Evolutionary conservation across 2,113 vertebrate species (phyloP).

Genomic region (Phyllopteryx taeniolatus): DNA sequence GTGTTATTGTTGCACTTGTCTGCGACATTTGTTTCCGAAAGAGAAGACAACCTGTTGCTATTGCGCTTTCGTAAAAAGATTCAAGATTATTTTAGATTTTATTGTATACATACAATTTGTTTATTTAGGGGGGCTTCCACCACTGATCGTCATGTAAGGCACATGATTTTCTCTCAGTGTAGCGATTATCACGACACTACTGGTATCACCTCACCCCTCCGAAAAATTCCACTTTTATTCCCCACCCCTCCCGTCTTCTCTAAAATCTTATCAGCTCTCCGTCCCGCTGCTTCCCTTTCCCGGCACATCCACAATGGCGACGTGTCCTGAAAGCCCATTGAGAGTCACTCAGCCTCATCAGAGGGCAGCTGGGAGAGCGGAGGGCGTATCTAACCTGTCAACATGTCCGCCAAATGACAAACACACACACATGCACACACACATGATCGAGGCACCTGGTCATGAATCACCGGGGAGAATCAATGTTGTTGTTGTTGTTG

Average conservation of each 20-base stretch:
- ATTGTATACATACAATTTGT: too few relatives aligned
- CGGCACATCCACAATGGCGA: conserved; percentile 39
- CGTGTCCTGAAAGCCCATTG: conserved; percentile 57
- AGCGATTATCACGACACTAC: not conserved
- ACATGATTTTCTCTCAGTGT: too few relatives aligned
- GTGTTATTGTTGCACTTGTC: not conserved
- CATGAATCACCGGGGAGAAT: conserved; percentile 31
- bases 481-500: conserved; percentile 2
- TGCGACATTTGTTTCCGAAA: not conserved
- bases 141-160: too few relatives aligned
- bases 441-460: conserved; percentile 3
- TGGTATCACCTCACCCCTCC: conserved; percentile 5
- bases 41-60: not conserved
- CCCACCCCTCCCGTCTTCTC: not conserved
- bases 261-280: conserved; percentile 3
- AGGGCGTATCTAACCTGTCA: conserved; percentile 67
- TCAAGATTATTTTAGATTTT: too few relatives aligned
- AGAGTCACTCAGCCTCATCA: conserved; percentile 70
- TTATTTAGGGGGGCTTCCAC: too few relatives aligned
- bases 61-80: too few relatives aligned
- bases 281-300: conserved; percentile 26
- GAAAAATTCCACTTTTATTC: conserved; percentile 7
- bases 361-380: conserved; percentile 62
- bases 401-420: conserved; percentile 64
- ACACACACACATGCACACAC: conserved; percentile 25